Percentiles rank a stretch among this genome's conserved stretches.
Evolutionary conservation across 2,113 vertebrate genomes (phyloP).

Genomic region (Pardalotus punctatus): DNA sequence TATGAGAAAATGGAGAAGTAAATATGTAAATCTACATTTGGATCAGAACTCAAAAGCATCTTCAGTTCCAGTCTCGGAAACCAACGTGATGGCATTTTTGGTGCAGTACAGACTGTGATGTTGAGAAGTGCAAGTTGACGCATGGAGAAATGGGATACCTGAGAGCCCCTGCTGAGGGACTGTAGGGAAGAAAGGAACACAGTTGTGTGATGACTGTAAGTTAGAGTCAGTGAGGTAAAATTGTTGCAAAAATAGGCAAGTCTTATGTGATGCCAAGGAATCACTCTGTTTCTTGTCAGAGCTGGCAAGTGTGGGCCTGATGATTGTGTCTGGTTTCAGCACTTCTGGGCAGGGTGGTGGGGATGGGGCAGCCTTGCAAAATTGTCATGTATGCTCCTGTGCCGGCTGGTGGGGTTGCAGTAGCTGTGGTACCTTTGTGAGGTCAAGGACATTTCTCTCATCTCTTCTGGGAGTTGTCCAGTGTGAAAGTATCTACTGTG

Average conservation of each 20-base stretch:
- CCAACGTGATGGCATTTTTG: background rate
- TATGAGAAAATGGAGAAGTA: background rate
- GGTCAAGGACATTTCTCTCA: background rate
- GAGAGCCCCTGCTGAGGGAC: background rate
- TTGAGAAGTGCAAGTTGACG: background rate
- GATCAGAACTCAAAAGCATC: background rate
- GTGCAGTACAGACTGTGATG: background rate
- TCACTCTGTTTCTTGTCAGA: background rate
- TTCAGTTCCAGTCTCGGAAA: background rate
- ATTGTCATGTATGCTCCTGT: rapidly evolving
- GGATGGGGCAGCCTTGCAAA: background rate
- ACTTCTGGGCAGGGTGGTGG: background rate
- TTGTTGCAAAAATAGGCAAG: background rate
- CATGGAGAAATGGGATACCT: background rate
- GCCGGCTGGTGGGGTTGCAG: background rate
- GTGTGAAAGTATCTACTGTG: background rate
- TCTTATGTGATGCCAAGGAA: background rate
- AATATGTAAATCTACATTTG: background rate
- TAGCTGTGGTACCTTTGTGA: background rate
- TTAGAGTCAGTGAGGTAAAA: background rate
- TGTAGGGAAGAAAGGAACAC: background rate
- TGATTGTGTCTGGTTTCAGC: background rate
- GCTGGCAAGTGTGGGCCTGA: background rate
- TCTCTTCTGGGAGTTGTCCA: background rate
- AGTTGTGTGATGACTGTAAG: background rate